A percentile compares a stretch with the other conserved stretches of the same genome.
These are phyloP conservation scores for Alcedo atthis DNA, from an alignment of 2,797 vertebrate species.

Conservation along the genomic window DNA sequence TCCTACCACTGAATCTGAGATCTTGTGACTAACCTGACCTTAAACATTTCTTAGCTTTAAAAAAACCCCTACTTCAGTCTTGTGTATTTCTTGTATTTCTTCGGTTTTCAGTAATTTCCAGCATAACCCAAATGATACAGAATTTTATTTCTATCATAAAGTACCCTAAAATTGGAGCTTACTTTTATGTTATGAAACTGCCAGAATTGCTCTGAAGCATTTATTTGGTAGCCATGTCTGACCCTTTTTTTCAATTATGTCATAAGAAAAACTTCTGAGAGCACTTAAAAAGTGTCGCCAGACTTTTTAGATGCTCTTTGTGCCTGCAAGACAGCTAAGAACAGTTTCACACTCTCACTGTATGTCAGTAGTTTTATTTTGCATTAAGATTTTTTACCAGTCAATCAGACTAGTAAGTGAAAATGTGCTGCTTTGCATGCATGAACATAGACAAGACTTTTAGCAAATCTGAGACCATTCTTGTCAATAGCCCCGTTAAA, in stretches of 20 bases:
- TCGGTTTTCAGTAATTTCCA: not conserved
- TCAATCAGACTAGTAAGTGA: slow-evolving; percentile 52
- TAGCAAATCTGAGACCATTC: slow-evolving; percentile 75
- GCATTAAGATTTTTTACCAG: slow-evolving; percentile 28
- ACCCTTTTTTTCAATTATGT: not conserved
- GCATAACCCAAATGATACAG: not conserved
- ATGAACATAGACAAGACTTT: slow-evolving; percentile 62
- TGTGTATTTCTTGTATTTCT: not conserved
- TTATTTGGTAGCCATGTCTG: not conserved
- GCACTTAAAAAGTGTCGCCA: not conserved
- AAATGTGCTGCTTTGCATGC: slow-evolving; percentile 59
- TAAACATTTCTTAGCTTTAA: not conserved
- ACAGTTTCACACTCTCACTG: not conserved
- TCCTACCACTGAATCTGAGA: not conserved
- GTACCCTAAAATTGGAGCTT: not conserved
- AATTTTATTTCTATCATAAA: not conserved
- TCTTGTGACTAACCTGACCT: not conserved
- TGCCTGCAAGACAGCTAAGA: not conserved
- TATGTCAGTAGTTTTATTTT: slow-evolving; percentile 19
- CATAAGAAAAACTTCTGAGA: not conserved
- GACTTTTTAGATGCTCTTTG: not conserved
- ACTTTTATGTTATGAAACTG: not conserved
- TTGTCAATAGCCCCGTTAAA: slow-evolving; percentile 77
- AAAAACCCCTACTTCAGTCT: not conserved
- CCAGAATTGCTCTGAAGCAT: not conserved